Evolutionary conservation across 2,888 invertebrate genomes (phyloP), one percentile per base, ranked within the genome.

Genomic region (Polydrusus cervinus): DNA sequence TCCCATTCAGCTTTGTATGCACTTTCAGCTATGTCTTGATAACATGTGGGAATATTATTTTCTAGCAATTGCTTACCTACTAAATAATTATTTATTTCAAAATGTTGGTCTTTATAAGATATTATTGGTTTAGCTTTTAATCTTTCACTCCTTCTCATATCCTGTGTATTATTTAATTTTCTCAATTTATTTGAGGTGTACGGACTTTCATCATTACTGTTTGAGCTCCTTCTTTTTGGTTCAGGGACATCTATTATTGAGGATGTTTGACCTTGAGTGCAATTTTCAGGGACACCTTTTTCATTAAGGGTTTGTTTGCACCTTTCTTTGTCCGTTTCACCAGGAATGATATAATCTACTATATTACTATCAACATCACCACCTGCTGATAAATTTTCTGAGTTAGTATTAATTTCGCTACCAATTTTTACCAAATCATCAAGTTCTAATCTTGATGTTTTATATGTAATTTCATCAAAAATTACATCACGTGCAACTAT

Each of bases 401-500:
- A 18, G n/a, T 62, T 43, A 18, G 11, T 20, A 49, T 49, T 47
- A n/a, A 66, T 49, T 49, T 49, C 8, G 49, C 38, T 51, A 66
- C 62, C 62, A 62, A 43, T 62, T 62, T 66, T 49, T 1, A 66
- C n/a, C 49, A 49, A 9, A 14, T 66, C 53, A 66, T 45, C 66
- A 66, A 66, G 49, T 66, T 66, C 66, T 66, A 38, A 11, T 53
- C 66, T 66, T 66, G 66, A 66, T 51, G 38, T 49, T 66, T 66
- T 66, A 25, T 66, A 49, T 38, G 66, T 53, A 49, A 66, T 61
- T 70, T 70, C 86, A 78, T 85, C 85, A 47, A 84, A 75, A 61
- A 85, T 81, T 40, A 84, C 83, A 75, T 86, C 85, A 73, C 85
- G 80, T 14, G 80, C 84, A 57, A 80, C 77, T 16, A 81, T 64